These are phyloP conservation scores for Tribolium freemani DNA, from an alignment of 2,888 invertebrate genomes.

Conservation along the genomic window DNA sequence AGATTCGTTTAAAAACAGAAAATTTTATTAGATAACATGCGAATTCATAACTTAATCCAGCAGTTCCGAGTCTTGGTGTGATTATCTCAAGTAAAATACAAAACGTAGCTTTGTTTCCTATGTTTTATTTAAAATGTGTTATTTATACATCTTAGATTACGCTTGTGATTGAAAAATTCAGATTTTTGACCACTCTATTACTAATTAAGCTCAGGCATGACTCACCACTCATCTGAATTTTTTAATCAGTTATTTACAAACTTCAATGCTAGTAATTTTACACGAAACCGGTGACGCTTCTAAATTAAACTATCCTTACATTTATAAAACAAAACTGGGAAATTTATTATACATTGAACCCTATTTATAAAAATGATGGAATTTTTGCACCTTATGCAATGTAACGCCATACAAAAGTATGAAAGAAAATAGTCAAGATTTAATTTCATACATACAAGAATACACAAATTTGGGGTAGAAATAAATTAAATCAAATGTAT, in stretches of 20 bases:
- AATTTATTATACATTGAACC: neutral
- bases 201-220: neutral
- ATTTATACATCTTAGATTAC: neutral
- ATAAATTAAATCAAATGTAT: slow-evolving; percentile 22
- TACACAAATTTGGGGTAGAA: slow-evolving; percentile 31
- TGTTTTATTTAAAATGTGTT: neutral
- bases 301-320: neutral
- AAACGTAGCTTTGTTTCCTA: neutral
- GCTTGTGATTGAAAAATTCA: neutral
- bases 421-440: slow-evolving; percentile 1
- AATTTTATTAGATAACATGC: neutral
- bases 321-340: neutral
- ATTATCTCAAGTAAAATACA: neutral
- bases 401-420: neutral
- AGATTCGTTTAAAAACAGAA: neutral
- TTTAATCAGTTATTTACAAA: neutral
- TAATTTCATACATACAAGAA: slow-evolving; percentile 25
- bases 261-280: neutral
- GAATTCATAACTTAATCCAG: neutral
- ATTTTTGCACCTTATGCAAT: neutral
- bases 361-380: neutral
- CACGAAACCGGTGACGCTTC: neutral
- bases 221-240: neutral
- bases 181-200: neutral
- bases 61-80: neutral